A percentile compares a stretch with the other conserved stretches of the same genome.
Conservation (phyloP, 2,797 vertebrate genomes). For the Crotalus adamanteus region DNA sequence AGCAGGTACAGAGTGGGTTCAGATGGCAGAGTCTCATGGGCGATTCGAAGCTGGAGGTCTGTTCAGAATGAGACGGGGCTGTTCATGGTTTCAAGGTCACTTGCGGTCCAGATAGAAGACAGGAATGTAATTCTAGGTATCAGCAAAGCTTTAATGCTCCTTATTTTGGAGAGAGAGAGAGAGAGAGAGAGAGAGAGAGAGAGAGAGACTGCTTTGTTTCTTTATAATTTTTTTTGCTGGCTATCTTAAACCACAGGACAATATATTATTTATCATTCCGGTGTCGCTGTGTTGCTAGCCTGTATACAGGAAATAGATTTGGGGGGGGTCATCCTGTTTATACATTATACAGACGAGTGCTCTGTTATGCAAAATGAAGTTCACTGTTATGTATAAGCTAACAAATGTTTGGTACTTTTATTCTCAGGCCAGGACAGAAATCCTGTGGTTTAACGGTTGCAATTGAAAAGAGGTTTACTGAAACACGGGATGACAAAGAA, state of each 20-base stretch:
- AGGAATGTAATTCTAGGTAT: fast-evolving
- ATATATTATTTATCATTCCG: neutral
- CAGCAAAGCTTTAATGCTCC: neutral
- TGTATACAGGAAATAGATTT: neutral
- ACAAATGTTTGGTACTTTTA: slow-evolving; percentile 55
- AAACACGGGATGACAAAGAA: slow-evolving; percentile 48
- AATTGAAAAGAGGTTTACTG: slow-evolving; percentile 58
- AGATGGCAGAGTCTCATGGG: neutral
- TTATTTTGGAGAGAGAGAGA: neutral
- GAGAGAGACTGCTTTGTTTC: neutral
- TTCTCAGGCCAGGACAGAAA: slow-evolving; percentile 63
- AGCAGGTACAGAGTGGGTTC: neutral
- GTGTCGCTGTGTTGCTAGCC: neutral
- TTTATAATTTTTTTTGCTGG: neutral
- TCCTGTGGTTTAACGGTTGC: slow-evolving; percentile 55
- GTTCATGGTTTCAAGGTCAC: neutral
- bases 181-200: neutral
- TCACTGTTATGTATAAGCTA: slow-evolving; percentile 37
- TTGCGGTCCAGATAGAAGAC: slow-evolving; percentile 8
- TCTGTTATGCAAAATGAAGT: neutral
- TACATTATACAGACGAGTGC: neutral
- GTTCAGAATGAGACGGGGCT: neutral
- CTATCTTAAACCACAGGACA: neutral
- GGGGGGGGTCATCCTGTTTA: slow-evolving; percentile 26
- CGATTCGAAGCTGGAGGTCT: neutral